phyloP scores from a whole-genome alignment of 2,113 vertebrate genomes.

The Lichenostomus cassidix region DNA sequence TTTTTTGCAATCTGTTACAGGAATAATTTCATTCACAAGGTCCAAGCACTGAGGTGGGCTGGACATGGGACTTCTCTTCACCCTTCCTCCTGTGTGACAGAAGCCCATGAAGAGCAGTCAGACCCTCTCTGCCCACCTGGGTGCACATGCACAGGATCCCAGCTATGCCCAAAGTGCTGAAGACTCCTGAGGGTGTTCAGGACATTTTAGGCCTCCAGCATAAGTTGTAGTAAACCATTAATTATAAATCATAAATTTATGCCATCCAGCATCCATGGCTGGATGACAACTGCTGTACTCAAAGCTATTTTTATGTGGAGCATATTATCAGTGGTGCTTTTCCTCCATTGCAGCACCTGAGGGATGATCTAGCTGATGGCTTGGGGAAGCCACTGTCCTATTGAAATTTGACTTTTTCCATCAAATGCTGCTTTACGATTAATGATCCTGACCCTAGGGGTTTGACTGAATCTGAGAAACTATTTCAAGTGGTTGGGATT shows the following conservation, averaged over 20 bases:
- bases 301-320: neutral
- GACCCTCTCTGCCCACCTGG: neutral
- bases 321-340: fast-evolving
- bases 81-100: neutral
- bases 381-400: neutral
- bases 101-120: neutral
- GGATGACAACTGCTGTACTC: neutral
- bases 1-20: neutral
- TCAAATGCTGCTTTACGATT: neutral
- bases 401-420: neutral
- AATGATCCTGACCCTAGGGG: neutral
- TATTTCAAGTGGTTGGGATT: neutral
- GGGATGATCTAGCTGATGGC: neutral
- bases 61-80: neutral
- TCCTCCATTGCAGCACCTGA: neutral
- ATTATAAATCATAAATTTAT: neutral
- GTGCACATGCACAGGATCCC: neutral
- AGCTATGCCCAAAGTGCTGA: neutral
- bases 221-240: neutral
- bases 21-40: neutral
- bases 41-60: neutral
- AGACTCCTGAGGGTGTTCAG: neutral
- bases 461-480: neutral
- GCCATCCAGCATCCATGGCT: neutral
- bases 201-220: neutral